A percentile compares a stretch with the other conserved stretches of the same genome.
phyloP scores from a whole-genome alignment of 2,113 vertebrate genomes.

The Origma solitaria region DNA sequence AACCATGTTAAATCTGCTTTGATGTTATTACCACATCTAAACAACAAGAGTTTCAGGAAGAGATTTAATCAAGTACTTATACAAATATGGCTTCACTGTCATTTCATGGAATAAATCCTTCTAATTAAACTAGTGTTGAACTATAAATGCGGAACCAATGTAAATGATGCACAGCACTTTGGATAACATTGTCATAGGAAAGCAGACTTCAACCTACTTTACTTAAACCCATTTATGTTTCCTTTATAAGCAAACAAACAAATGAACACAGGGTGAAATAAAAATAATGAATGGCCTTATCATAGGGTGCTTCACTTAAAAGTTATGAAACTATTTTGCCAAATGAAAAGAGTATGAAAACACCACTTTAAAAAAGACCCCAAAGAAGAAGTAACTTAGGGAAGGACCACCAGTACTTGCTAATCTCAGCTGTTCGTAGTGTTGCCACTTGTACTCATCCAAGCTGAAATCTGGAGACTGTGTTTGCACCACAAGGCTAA shows the following conservation, averaged over 20 bases:
- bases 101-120: background rate
- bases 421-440: background rate
- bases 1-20: background rate
- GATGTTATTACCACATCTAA: background rate
- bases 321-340: background rate
- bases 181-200: background rate
- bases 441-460: background rate
- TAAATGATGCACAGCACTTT: background rate
- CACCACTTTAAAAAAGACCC: background rate
- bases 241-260: background rate
- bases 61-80: background rate
- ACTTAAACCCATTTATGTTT: background rate
- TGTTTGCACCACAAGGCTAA: background rate
- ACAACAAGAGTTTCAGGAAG: background rate
- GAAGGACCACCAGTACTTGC: background rate
- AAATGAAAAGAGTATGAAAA: background rate
- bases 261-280: background rate
- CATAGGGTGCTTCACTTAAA: background rate
- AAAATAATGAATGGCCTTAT: background rate
- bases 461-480: background rate
- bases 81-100: background rate
- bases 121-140: background rate
- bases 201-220: background rate
- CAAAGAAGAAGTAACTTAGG: background rate
- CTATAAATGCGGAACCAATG: background rate